A percentile compares a stretch with the other conserved stretches of the same genome.
Conservation (phyloP, 64 coral and sea anemone species). For the Actinia tenebrosa region DNA sequence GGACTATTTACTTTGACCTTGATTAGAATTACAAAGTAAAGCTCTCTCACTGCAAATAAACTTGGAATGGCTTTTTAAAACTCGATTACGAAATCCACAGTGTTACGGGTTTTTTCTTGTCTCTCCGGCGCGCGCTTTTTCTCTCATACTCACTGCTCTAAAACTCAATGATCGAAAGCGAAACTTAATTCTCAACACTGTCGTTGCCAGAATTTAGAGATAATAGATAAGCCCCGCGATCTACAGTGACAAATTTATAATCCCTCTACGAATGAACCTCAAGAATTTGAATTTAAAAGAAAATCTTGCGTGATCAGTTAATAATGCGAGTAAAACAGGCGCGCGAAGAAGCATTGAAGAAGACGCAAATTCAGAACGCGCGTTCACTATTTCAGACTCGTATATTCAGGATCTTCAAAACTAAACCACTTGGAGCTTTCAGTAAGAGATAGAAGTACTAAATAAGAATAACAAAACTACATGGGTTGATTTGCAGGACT, state of each 20-base stretch:
- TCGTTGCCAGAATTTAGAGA: neutral
- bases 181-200: conserved; percentile 1
- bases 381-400: neutral
- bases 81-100: neutral
- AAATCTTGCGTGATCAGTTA: neutral
- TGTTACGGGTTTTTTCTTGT: neutral
- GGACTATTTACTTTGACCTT: neutral
- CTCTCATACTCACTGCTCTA: neutral
- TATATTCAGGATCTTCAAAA: neutral
- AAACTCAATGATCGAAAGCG: neutral
- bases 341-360: neutral
- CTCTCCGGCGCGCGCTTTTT: neutral
- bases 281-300: neutral
- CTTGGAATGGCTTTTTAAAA: neutral
- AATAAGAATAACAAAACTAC: conserved; percentile 1
- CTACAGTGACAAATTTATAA: neutral
- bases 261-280: conserved; percentile 2
- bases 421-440: conserved; percentile 7
- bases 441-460: neutral
- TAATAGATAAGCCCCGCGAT: neutral
- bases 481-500: neutral
- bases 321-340: neutral
- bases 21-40: neutral
- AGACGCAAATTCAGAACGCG: neutral
- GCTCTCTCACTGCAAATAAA: neutral